phyloP scores from a whole-genome alignment of 1,140 invertebrate genomes.

The Ostrea denselamellosa region DNA sequence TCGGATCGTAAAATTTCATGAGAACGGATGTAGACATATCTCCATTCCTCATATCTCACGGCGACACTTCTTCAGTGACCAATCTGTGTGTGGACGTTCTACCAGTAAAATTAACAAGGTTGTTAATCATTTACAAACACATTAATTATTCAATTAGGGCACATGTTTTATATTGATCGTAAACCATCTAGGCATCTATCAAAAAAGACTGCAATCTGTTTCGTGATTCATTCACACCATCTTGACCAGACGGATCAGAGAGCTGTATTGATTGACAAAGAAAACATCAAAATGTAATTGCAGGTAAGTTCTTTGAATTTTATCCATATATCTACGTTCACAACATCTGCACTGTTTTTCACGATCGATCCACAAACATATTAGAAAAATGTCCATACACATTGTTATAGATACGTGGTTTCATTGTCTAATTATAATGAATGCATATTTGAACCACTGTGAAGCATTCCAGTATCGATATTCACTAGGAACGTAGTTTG shows the following conservation, averaged over 20 bases:
- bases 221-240: neutral
- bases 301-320: neutral
- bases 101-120: neutral
- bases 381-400: no score
- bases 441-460: no score
- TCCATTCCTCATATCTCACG: no score
- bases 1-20: no score
- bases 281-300: neutral
- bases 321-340: neutral
- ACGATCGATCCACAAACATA: no score
- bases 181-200: constrained; percentile 5
- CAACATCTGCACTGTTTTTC: neutral
- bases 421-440: no score
- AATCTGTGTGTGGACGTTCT: neutral
- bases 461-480: no score
- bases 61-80: neutral
- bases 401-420: no score
- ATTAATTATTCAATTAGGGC: constrained; percentile 13
- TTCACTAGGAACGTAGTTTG: no score
- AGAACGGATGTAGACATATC: no score
- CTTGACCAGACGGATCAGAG: neutral
- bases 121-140: neutral
- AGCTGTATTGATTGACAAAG: constrained; percentile 10
- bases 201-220: neutral
- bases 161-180: neutral